phyloP scores from a whole-genome alignment of 2,113 vertebrate genomes.

The Eubucco bourcierii region DNA sequence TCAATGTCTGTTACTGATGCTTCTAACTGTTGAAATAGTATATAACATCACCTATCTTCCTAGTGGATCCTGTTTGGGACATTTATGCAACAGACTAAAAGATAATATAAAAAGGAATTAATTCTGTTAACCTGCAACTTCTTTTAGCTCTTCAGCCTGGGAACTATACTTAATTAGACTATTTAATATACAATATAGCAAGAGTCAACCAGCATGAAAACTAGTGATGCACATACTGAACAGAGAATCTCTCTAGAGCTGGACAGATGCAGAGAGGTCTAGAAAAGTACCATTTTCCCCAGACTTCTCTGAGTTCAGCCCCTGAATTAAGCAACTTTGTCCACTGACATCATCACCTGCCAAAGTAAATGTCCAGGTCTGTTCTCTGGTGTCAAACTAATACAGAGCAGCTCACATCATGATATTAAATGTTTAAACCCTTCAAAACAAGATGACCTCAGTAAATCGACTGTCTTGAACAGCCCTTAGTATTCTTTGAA shows the following conservation, averaged over 20 bases:
- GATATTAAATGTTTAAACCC: neutral
- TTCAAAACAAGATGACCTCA: neutral
- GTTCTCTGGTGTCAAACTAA: neutral
- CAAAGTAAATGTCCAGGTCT: neutral
- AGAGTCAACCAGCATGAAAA: neutral
- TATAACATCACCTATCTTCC: neutral
- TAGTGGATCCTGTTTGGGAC: neutral
- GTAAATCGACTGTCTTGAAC: neutral
- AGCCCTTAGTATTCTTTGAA: neutral
- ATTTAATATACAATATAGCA: neutral
- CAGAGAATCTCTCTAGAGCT: neutral
- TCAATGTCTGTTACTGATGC: neutral
- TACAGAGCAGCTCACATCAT: neutral
- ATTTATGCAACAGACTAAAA: neutral
- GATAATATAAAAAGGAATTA: neutral
- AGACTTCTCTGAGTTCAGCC: neutral
- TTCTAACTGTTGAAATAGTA: neutral
- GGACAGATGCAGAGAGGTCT: neutral
- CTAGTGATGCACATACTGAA: neutral
- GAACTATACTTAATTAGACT: neutral
- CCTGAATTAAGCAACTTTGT: neutral
- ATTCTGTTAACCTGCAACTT: neutral
- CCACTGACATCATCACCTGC: neutral
- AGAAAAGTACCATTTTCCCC: fast-evolving
- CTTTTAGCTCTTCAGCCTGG: neutral